Conservation (phyloP, 1,140 invertebrate species). For the Spodoptera litura region DNA sequence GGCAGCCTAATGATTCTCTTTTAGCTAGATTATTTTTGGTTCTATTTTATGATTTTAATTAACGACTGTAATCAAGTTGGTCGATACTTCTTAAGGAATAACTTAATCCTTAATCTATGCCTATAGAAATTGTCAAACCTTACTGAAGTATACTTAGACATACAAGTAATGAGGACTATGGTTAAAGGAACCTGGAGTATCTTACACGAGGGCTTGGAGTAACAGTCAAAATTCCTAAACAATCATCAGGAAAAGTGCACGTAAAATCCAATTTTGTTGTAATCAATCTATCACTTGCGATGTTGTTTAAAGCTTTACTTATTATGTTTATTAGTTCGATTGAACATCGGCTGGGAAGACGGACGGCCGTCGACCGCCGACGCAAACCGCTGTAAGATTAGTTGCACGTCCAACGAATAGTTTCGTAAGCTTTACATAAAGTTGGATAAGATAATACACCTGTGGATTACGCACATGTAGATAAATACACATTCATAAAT, state of each 20-base stretch:
- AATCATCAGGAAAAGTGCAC: too few relatives aligned
- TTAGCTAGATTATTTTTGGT: too few relatives aligned
- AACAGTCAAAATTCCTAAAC: too few relatives aligned
- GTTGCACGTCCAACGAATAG: constrained; percentile 18
- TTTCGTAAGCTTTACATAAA: constrained; percentile 27
- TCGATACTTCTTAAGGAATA: too few relatives aligned
- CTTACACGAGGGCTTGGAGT: neutral
- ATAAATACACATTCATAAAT: constrained; percentile 10
- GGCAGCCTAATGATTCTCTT: too few relatives aligned
- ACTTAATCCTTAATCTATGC: too few relatives aligned
- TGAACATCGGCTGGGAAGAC: neutral
- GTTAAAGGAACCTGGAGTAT: neutral
- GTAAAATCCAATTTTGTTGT: too few relatives aligned
- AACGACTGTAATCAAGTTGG: too few relatives aligned
- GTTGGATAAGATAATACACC: constrained; percentile 25
- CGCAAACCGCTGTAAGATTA: neutral
- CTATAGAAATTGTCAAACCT: too few relatives aligned
- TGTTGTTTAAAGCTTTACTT: neutral
- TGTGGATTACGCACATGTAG: constrained; percentile 8
- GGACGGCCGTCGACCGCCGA: constrained; percentile 15
- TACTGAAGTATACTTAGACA: too few relatives aligned
- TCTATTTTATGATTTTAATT: too few relatives aligned
- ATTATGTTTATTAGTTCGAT: constrained; percentile 30
- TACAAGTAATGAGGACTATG: too few relatives aligned
- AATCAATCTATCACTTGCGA: neutral